These are phyloP conservation scores for Lepus townsendii DNA, from an alignment of 2,797 vertebrate genomes.

Conservation along the genomic window DNA sequence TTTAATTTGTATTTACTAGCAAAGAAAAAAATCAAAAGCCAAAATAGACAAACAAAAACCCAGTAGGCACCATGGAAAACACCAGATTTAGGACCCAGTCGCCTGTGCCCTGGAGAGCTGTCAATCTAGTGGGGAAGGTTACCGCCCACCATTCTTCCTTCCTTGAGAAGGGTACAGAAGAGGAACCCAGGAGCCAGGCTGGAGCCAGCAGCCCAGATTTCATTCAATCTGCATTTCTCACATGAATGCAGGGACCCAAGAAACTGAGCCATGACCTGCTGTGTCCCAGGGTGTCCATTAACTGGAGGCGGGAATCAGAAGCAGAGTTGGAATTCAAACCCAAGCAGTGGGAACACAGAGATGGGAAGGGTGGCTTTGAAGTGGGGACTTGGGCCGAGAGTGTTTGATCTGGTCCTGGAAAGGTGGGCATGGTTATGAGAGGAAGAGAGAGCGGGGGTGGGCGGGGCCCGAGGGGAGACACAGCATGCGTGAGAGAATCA, in stretches of 20 bases:
- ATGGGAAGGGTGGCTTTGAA: rapidly evolving
- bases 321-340: too few relatives aligned
- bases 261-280: too few relatives aligned
- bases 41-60: not conserved
- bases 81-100: too few relatives aligned
- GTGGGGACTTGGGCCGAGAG: not conserved
- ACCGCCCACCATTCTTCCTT: not conserved
- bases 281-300: too few relatives aligned
- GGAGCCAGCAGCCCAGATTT: too few relatives aligned
- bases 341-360: rapidly evolving
- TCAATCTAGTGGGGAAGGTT: not conserved
- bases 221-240: too few relatives aligned
- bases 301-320: too few relatives aligned
- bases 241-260: too few relatives aligned
- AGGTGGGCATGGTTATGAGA: not conserved
- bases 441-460: not conserved
- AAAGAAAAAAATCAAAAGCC: not conserved
- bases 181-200: not conserved
- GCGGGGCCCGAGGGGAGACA: not conserved
- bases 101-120: not conserved
- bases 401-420: not conserved
- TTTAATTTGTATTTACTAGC: not conserved
- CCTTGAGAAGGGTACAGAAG: not conserved
- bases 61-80: not conserved
- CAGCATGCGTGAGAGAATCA: not conserved